Percentiles rank a stretch among this genome's conserved stretches.
Evolutionary conservation across 2,797 vertebrate species (phyloP).

Genomic region (Sebastes steindachneri): DNA sequence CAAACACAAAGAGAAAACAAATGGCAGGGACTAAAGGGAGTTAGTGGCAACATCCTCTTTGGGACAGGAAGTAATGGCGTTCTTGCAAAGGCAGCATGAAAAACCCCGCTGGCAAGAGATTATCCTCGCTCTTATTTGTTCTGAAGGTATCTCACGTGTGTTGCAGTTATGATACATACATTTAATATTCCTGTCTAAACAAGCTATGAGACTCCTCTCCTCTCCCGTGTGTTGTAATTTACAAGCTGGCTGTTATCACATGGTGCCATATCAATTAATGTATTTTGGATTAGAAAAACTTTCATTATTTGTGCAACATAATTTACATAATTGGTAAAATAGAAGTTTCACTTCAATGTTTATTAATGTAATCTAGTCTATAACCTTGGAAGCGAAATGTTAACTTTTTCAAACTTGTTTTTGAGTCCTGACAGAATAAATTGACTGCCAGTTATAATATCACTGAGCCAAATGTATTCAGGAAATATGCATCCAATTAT

Average conservation of each 20-base stretch:
- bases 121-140: background rate
- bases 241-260: background rate
- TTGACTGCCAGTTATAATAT: background rate
- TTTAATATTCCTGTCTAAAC: background rate
- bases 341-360: background rate
- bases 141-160: background rate
- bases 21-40: background rate
- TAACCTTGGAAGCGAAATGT: background rate
- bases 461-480: background rate
- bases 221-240: background rate
- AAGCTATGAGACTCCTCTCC: background rate
- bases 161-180: background rate
- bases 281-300: background rate
- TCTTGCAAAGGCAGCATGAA: background rate
- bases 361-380: background rate
- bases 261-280: background rate
- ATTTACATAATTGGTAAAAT: conserved; percentile 1
- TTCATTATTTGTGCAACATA: background rate
- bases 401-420: background rate
- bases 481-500: background rate
- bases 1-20: background rate
- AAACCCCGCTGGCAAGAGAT: background rate
- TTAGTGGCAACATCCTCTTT: background rate
- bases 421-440: background rate
- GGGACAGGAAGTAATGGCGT: background rate